Evolutionary conservation across 2,888 invertebrate genomes (phyloP).

Genomic region (Hecatera dysodea): DNA sequence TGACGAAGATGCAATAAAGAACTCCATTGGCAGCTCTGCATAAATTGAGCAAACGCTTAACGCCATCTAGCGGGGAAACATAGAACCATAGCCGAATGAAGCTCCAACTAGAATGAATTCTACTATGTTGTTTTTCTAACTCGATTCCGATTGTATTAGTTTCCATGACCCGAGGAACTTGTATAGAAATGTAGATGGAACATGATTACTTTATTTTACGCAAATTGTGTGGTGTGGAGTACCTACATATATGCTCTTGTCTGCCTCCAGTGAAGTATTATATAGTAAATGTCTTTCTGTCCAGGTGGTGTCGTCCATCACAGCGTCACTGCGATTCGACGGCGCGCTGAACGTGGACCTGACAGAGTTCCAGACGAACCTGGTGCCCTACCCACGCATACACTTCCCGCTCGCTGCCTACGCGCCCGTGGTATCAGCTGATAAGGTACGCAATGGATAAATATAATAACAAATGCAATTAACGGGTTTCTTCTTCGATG

Average conservation of each 20-base stretch:
- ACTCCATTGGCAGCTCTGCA: not conserved
- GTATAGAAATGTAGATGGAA: too few relatives aligned
- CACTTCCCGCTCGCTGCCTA: slow-evolving; percentile 96
- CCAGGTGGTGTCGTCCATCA: slow-evolving; percentile 95
- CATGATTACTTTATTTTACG: too few relatives aligned
- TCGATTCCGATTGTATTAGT: not conserved
- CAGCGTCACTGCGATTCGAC: slow-evolving; percentile 96
- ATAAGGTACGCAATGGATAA: slow-evolving; percentile 90
- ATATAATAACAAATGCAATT: too few relatives aligned
- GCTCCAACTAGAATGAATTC: not conserved
- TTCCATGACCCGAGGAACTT: not conserved
- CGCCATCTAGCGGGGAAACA: not conserved
- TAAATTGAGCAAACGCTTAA: not conserved
- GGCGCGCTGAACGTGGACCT: slow-evolving; percentile 97
- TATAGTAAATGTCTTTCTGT: not conserved
- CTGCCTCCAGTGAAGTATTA: not conserved
- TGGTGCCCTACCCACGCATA: slow-evolving; percentile 97
- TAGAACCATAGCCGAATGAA: not conserved
- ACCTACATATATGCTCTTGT: not conserved
- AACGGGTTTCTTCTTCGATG: too few relatives aligned
- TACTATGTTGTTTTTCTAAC: too few relatives aligned
- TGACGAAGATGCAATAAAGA: not conserved
- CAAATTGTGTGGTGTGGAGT: too few relatives aligned
- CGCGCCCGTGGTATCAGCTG: slow-evolving; percentile 93
- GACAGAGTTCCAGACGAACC: slow-evolving; percentile 97